A percentile compares a stretch with the other conserved stretches of the same genome.
These are phyloP conservation scores for Parus major DNA, from an alignment of 2,113 vertebrate species.

Conservation along the genomic window DNA sequence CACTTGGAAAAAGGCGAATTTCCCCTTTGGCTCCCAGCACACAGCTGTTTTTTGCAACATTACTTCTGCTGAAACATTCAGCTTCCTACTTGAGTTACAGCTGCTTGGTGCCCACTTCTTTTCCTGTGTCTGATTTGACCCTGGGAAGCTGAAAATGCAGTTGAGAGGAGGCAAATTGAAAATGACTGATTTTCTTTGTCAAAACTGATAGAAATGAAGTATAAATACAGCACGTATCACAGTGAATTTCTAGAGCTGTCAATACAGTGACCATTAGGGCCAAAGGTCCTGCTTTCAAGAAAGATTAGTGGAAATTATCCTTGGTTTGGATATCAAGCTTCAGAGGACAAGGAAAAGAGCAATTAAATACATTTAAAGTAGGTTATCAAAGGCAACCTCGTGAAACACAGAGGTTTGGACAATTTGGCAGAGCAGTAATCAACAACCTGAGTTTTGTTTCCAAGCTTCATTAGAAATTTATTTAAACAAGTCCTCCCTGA, in stretches of 20 bases:
- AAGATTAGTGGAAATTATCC: neutral
- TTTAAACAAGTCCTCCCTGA: neutral
- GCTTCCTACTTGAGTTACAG: neutral
- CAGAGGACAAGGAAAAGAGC: neutral
- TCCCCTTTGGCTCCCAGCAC: neutral
- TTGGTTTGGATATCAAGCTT: neutral
- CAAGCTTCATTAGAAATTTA: neutral
- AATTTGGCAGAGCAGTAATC: neutral
- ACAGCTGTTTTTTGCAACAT: rapidly evolving
- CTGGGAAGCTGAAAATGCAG: neutral
- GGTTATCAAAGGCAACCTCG: neutral
- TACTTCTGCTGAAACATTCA: neutral
- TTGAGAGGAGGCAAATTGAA: neutral
- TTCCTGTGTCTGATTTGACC: neutral
- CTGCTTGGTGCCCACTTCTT: neutral
- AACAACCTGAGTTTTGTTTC: neutral
- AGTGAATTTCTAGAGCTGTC: neutral
- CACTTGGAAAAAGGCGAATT: neutral
- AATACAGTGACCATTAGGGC: neutral
- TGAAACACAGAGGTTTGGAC: neutral
- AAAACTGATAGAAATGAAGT: neutral
- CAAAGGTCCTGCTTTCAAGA: neutral
- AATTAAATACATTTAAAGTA: neutral
- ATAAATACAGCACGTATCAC: neutral
- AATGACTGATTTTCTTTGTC: neutral